Conservation (phyloP, 2,797 vertebrate genomes). For the Hafferia zeledoni region DNA sequence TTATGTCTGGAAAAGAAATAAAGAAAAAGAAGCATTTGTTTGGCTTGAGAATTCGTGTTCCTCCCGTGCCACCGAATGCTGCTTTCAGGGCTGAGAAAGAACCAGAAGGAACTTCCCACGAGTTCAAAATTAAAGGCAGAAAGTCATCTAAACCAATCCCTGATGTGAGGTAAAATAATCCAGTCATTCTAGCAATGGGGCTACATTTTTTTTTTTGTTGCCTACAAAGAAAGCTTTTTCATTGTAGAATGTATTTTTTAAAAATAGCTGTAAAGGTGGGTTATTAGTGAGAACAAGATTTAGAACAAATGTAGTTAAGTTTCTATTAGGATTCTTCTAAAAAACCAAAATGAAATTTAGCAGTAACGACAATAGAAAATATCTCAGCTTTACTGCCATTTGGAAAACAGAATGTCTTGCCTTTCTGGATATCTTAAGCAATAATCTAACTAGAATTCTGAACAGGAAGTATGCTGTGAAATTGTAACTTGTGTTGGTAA, state of each 20-base stretch:
- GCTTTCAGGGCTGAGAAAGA: slow-evolving; percentile 85
- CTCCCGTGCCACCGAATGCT: slow-evolving; percentile 89
- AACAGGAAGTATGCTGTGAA: neutral
- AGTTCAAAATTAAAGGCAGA: slow-evolving; percentile 96
- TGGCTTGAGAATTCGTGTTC: slow-evolving; percentile 94
- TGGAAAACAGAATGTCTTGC: neutral
- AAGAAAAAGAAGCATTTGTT: slow-evolving; percentile 99
- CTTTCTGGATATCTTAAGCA: neutral
- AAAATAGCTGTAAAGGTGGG: neutral
- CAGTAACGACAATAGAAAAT: neutral
- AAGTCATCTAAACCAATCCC: slow-evolving; percentile 87
- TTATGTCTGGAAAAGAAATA: slow-evolving; percentile 98
- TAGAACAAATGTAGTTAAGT: neutral
- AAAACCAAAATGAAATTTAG: neutral
- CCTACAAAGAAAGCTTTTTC: neutral
- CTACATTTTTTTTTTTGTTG: neutral
- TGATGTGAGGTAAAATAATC: slow-evolving; percentile 81
- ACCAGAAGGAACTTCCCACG: slow-evolving; percentile 90
- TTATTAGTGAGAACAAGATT: neutral
- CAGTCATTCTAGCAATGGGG: neutral
- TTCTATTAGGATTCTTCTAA: neutral
- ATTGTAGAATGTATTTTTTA: neutral
- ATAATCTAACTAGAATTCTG: neutral
- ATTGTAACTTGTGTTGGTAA: neutral
- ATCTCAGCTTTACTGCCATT: neutral